These are phyloP conservation scores for Pagrus major DNA, from an alignment of 2,113 vertebrate species.

Conservation along the genomic window DNA sequence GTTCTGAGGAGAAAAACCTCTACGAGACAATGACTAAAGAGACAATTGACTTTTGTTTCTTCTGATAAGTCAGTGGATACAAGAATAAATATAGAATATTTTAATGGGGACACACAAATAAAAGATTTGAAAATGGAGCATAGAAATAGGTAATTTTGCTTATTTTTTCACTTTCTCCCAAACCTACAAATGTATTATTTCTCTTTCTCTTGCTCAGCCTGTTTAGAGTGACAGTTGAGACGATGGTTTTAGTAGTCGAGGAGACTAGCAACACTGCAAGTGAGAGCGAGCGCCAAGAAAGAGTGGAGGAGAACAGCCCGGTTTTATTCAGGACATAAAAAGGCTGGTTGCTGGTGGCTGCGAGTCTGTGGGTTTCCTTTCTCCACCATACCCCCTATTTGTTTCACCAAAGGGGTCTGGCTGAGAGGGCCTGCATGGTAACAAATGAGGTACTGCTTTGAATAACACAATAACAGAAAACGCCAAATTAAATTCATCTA, in stretches of 20 bases:
- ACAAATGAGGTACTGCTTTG: slow-evolving; percentile 17
- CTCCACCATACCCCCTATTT: background rate
- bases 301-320: slow-evolving; percentile 32
- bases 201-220: slow-evolving; percentile 24
- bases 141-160: background rate
- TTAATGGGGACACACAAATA: background rate
- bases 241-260: slow-evolving; percentile 46
- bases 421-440: background rate
- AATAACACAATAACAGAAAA: background rate
- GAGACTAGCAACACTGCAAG: slow-evolving; percentile 38
- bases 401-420: slow-evolving; percentile 16
- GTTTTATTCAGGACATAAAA: slow-evolving; percentile 46
- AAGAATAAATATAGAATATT: background rate
- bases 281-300: slow-evolving; percentile 38
- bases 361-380: slow-evolving; percentile 39
- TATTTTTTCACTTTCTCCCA: background rate
- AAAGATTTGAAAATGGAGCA: background rate
- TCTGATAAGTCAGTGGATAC: background rate
- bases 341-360: slow-evolving; percentile 12
- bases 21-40: background rate
- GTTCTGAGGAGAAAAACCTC: slow-evolving; percentile 11
- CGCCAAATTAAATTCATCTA: background rate
- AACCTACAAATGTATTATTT: background rate
- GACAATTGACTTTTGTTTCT: background rate
- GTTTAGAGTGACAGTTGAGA: background rate